Base-by-base conservation (phyloP, 2,113 vertebrate genomes). In the Lampris megalopsis region DNA sequence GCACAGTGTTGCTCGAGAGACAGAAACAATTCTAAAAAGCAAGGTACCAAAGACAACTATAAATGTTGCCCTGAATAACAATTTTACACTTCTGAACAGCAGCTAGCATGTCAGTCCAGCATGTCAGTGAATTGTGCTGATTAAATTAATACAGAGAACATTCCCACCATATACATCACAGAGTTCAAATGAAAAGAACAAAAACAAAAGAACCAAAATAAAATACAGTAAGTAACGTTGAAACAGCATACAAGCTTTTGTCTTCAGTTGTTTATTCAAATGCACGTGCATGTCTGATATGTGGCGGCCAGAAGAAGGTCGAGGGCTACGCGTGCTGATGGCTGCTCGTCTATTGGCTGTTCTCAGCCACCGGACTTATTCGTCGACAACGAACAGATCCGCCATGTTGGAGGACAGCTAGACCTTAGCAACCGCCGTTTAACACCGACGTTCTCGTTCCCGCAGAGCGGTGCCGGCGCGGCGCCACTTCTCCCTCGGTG, bases 51-150 rank as follows among this genome's bases (percentile, higher is more conserved):
- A 84, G 93, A 95, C 93, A 93, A 95, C 94, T 90, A 91, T 94
- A 90, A 93, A 89, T 89, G 94, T 96, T 94, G 94, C 94, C 95
- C 91, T 60, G 91, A 95, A 96, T 90, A 95, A 95, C 94, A 94
- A 95, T 71, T 83, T 75, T 91, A 90, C 83, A 94, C 87, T 89
- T 91, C 89, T 93, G 90, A 94, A 94, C 93, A 93, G 97, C 97
- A 99, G 97, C 97, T 95, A 97, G 97, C 96, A 96, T 96, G 94
- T 99, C 96, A 97, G 97, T 99, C 98, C 98, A 99, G 98, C 98
- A 99, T 98, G 97, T 99, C 97, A 98, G 97, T 99, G 97, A 99
- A 97, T 98, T 98, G 97, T 99, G 98, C 97, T 97, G 97, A 99
- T 98, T 99, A 98, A 99, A 98, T 99, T 98, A 99, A 98, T 96